Base-by-base conservation (phyloP, 2,888 invertebrate genomes). In the Creontiades dilutus region DNA sequence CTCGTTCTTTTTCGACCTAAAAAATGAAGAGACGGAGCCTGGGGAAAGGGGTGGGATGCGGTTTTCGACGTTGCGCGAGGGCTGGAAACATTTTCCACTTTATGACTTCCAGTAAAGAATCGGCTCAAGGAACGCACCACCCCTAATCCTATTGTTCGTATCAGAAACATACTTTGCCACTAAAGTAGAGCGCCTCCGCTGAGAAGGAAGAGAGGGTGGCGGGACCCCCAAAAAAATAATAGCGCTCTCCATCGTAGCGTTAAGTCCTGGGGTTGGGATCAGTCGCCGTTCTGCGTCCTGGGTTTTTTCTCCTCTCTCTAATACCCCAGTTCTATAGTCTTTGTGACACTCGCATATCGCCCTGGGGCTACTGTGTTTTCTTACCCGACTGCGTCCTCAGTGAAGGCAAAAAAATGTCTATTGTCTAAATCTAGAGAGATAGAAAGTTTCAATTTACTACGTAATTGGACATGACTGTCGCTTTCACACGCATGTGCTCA, bases 101-200 rank as follows among this genome's bases (percentile, higher is more conserved):
- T 86, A 86, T 86, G 86, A 86, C 86, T 68, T 75, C 27, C 52
- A 37, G 11, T 68, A 76, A 76, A 86, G 86, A 76, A 86, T 68
- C 86, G 86, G 86, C 75, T 86, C 86, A 86, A 86, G 19, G 27
- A 55, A 85, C 27, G 48, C 75, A 19, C 75, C 46, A 46, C 76
- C 86, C 76, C 48, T 76, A 86, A 76, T 86, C 76, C 86, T 47
- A 86, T 86, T 86, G 86, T 86, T 76, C 86, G 86, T 75, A 86
- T 86, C 86, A 86, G 86, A 86, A 86, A 86, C 86, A 86, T 86
- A 86, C 86, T 86, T 86, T 86, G 86, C 76, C 86, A 86, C 86
- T 86, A 86, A 86, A 86, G 75, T 86, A 86, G 86, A 86, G 86
- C 86, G 86, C 52, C 68, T 76, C 37, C 19, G 46, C 86, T 86